Base-by-base conservation (phyloP, 1,140 invertebrate species). In the Conus ventricosus region DNA sequence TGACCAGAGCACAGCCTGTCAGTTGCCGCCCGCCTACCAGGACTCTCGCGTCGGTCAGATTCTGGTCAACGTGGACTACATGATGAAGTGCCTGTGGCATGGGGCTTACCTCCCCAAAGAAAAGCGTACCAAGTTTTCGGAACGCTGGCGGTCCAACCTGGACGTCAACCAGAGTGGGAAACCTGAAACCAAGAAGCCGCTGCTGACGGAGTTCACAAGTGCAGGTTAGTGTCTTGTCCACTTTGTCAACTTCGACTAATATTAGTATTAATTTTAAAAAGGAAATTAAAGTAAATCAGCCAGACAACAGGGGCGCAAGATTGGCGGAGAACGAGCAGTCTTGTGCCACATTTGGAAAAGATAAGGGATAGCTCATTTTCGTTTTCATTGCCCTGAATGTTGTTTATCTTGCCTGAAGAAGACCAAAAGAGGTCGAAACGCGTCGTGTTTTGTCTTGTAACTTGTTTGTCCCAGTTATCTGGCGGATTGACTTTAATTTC, bases 41-140 rank as follows among this genome's bases (percentile, higher is more conserved):
- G 94, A 95, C 88, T 95, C 95, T 0, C 90, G 91, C 53, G 89
- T 95, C 15, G 94, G 95, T 20, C 95, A 95, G 88, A 90, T 95
- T 20, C 82, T 95, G 71, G 57, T 60, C 57, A 93, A 90, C 89
- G 92, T 95, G 5, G 95, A 95, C 88, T 95, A 95, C 90, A 95
- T 95, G 94, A 92, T 95, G 91, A 95, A 95, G 90, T 87, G 85
- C 4, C 87, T 95, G 20, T 95, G 95, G 95, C 95, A 95, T 91
- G 95, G 95, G 11, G 93, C 91, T 27, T 94, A 94, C 89, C 92
- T 95, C 84, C 94, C 95, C 3, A 93, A 94, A 87, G 95, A 95
- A n/a, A 95, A 95, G 91, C 83, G 95, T 54, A 92, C 92, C 63
- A 95, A 95, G 88, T 95, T 95, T 88, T 91, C 93, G 15, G 95